Evolutionary conservation across 2,888 invertebrate species (phyloP), one percentile per base, ranked within the genome.

Genomic region (Sphaerophoria taeniata): DNA sequence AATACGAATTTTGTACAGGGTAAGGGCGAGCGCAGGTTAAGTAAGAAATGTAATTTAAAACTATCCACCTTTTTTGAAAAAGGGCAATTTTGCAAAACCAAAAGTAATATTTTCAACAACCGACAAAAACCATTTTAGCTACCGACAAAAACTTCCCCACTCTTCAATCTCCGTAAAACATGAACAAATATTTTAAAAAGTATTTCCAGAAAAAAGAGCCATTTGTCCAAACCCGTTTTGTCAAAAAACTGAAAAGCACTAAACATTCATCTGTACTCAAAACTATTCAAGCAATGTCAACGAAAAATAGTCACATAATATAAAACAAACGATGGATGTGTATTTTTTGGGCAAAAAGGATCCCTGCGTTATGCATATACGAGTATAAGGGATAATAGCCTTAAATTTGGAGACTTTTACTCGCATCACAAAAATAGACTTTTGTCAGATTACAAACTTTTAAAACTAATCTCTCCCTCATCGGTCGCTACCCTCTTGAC

Each of bases 361-460:
- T 76, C 56, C 58, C 72, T 76, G 56, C 81, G 67, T 81, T 81
- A 85, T 76, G 81, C 76, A 85, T 84, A 36, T n/a, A 24, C 24
- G 24, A 24, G 24, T 24, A 24, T 43, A 85, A 85, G 85, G 81
- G 81, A 85, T 85, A 85, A 85, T 85, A 70, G 76, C 85, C 73
- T 61, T 81, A 85, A 85, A 81, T 85, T 85, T 65, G 72, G 69
- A 81, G 85, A 71, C 76, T 85, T 85, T 84, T 75, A 84, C 84
- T 84, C 67, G 72, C 61, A 14, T 72, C 76, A 73, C 81, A 85
- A 85, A 85, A 85, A 85, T 85, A 85, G 85, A 85, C 85, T 81
- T 85, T 85, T 81, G 85, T 81, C 81, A 76, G 85, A 85, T 85
- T 85, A 85, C 73, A 81, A 85, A 85, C 85, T 85, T 85, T 85